phyloP scores from a whole-genome alignment of 2,113 vertebrate genomes.

The Sclerurus mexicanus region DNA sequence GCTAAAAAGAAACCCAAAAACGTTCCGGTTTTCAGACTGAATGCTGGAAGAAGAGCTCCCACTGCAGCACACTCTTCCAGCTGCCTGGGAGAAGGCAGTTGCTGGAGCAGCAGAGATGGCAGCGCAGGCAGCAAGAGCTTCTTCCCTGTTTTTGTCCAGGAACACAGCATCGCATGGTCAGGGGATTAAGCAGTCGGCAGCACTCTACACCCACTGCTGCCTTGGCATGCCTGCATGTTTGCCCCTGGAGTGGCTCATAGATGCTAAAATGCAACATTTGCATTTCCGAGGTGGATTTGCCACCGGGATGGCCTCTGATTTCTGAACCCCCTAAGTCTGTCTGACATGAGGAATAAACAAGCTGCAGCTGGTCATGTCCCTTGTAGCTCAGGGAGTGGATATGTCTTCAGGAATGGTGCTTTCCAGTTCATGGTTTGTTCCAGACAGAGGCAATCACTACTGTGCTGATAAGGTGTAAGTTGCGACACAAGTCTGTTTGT shows the following conservation, averaged over 20 bases:
- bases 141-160: neutral
- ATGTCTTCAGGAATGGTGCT: neutral
- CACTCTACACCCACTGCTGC: neutral
- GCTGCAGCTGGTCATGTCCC: neutral
- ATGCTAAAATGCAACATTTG: neutral
- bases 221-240: neutral
- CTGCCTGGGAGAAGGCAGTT: neutral
- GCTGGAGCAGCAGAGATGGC: neutral
- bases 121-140: neutral
- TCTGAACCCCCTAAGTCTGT: neutral
- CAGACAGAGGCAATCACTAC: neutral
- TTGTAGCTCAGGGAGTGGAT: neutral
- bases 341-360: neutral
- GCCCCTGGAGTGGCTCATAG: neutral
- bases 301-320: neutral
- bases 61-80: neutral
- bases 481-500: neutral
- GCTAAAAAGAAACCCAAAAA: rapidly evolving
- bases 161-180: rapidly evolving
- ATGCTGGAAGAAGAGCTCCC: neutral
- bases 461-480: neutral
- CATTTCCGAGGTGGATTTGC: neutral
- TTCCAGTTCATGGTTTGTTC: neutral
- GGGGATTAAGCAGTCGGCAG: rapidly evolving
- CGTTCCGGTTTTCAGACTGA: neutral